Base-by-base conservation (phyloP, 2,888 invertebrate genomes). In the Blastobasis adustella region DNA sequence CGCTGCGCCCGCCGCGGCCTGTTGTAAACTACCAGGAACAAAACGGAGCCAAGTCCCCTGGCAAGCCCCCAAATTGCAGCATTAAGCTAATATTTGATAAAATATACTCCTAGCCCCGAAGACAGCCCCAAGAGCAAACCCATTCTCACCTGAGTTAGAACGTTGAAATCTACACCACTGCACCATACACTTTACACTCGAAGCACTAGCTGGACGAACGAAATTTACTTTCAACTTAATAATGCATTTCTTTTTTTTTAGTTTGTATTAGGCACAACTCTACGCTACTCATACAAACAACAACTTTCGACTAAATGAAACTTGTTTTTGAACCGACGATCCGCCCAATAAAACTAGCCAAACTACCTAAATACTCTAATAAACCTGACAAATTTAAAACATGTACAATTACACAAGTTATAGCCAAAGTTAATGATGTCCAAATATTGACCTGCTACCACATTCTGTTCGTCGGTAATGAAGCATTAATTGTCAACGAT, bases 51-150 rank as follows among this genome's bases (percentile, higher is more conserved):
- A 71, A 71, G 69, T 65, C 61, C 58, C 59, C 63, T 79, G 78
- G 74, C 63, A 55, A 50, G 47, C 46, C 45, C 74, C 78, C 78
- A 78, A 77, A 77, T 73, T 67, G 70, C 63, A 58, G 58, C 66
- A 75, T 76, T 73, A 72, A 55, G 65, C 66, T 75, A 74, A 75
- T 76, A 76, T 76, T 76, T 71, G 73, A 77, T 70, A 68, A 67
- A 63, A 23, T 23, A 23, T 23, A 23, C 23, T 23, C 23, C 23
- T 23, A 23, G 23, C 23, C 23, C 23, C 3, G 23, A 23, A 23
- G 23, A 23, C 23, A 23, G 23, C 23, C 23, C 23, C 23, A 23
- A 23, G 23, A 23, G 23, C 23, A 23, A 23, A 23, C 23, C 23
- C 23, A 23, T 23, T 23, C 23, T 23, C 23, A 23, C 23, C 23